phyloP scores from a whole-genome alignment of 1,140 invertebrate species.

The Drosophila santomea region DNA sequence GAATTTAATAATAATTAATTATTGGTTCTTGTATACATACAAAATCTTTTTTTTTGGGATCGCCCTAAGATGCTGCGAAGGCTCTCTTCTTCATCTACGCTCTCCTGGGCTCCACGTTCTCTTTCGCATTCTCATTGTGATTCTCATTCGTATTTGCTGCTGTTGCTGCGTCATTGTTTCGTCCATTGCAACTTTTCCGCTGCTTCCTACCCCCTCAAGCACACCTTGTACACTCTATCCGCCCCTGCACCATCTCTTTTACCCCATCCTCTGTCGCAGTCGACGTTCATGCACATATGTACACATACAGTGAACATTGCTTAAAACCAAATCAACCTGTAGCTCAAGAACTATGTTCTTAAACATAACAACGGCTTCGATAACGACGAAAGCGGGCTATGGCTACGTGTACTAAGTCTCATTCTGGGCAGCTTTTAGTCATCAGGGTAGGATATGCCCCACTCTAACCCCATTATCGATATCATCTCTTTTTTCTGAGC shows the following conservation, averaged over 20 bases:
- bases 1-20: too few species aligned
- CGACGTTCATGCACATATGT: slow-evolving; percentile 39
- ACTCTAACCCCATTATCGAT: background rate
- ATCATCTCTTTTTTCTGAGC: background rate
- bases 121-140: slow-evolving; percentile 24
- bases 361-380: too few species aligned
- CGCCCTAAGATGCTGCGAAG: slow-evolving; percentile 55
- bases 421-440: background rate
- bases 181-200: slow-evolving; percentile 34
- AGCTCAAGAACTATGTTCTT: too few species aligned
- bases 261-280: slow-evolving; percentile 2
- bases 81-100: slow-evolving; percentile 11
- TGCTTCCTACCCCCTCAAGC: slow-evolving; percentile 1
- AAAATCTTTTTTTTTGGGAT: background rate
- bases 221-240: slow-evolving; percentile 3
- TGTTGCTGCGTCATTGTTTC: slow-evolving; percentile 47
- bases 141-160: slow-evolving; percentile 29
- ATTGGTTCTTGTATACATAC: too few species aligned
- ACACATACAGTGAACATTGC: slow-evolving; percentile 21
- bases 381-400: too few species aligned
- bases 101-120: slow-evolving; percentile 21
- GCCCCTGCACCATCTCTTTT: background rate
- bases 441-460: background rate
- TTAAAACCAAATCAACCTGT: background rate
- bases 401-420: too few species aligned